Conservation (phyloP, 1,140 invertebrate species). For the Drosophila melanogaster region DNA sequence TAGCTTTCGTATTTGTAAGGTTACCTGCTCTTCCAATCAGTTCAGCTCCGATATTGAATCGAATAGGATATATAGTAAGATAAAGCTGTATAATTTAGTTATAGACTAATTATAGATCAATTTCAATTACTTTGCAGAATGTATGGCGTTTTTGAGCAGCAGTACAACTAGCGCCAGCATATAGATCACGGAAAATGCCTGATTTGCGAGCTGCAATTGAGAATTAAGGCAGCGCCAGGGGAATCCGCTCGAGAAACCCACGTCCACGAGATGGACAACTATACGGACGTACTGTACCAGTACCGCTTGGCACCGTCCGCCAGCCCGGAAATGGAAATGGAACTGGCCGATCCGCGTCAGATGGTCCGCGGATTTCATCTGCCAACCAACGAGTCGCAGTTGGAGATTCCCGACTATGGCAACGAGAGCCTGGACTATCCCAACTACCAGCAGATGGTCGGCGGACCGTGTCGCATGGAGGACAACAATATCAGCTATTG, state of each 20-base stretch:
- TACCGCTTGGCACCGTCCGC: conserved; percentile 47
- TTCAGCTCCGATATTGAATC: neutral
- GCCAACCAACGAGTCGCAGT: conserved; percentile 48
- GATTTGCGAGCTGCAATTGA: neutral
- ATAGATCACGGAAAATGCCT: neutral
- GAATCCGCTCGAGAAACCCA: conserved; percentile 5
- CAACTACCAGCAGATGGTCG: conserved; percentile 44
- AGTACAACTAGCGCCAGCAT: too few species aligned
- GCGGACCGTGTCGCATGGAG: conserved; percentile 36
- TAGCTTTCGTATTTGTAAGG: too few species aligned
- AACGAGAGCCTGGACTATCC: conserved; percentile 60
- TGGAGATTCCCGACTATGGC: conserved; percentile 52
- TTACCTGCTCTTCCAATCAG: neutral
- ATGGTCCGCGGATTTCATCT: neutral
- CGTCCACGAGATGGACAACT: conserved; percentile 3
- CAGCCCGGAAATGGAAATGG: conserved; percentile 5
- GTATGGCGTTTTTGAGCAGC: neutral
- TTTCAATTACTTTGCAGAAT: neutral
- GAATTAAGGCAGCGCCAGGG: neutral
- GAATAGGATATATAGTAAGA: neutral
- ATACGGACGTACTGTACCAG: conserved; percentile 59
- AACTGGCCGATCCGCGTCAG: neutral
- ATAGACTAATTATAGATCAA: too few species aligned
- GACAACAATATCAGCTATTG: conserved; percentile 63
- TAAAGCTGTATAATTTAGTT: too few species aligned